These are phyloP conservation scores for Apeira syringaria DNA, from an alignment of 2,888 invertebrate species.

Conservation along the genomic window DNA sequence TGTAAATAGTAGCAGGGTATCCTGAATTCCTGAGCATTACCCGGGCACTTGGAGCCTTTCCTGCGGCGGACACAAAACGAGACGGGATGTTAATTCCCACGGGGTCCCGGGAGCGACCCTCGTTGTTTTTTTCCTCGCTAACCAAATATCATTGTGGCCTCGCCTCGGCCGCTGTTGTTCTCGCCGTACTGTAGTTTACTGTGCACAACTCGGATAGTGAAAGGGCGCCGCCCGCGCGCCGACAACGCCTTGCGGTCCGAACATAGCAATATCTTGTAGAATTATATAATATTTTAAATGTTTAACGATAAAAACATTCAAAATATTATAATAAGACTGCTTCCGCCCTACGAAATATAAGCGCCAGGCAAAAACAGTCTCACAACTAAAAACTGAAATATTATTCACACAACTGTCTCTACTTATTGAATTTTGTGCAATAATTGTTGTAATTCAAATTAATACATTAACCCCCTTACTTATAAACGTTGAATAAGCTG, in stretches of 20 bases:
- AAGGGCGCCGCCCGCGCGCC: slow-evolving; percentile 44
- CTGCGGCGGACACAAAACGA: slow-evolving; percentile 59
- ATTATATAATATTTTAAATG: no score
- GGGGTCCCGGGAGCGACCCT: slow-evolving; percentile 69
- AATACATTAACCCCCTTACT: no score
- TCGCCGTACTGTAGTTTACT: slow-evolving; percentile 72
- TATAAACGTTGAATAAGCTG: no score
- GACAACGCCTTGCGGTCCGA: slow-evolving; percentile 49
- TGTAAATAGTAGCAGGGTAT: slow-evolving; percentile 36
- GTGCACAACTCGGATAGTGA: slow-evolving; percentile 60
- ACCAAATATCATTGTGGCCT: slow-evolving; percentile 72
- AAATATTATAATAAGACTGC: no score
- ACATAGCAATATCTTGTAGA: slow-evolving; percentile 49
- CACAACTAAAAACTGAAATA: no score
- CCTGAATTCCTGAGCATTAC: slow-evolving; percentile 56
- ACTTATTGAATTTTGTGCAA: no score
- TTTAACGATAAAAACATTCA: no score
- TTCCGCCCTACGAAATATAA: no score
- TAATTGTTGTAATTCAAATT: no score
- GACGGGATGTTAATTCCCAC: slow-evolving; percentile 65
- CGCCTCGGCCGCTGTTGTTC: slow-evolving; percentile 54
- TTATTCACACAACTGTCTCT: no score
- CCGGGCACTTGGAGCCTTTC: slow-evolving; percentile 39
- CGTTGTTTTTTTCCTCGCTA: slow-evolving; percentile 71
- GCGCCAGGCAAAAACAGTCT: no score